phyloP scores from a whole-genome alignment of 2,797 vertebrate species.

The Kryptopterus vitreolus region DNA sequence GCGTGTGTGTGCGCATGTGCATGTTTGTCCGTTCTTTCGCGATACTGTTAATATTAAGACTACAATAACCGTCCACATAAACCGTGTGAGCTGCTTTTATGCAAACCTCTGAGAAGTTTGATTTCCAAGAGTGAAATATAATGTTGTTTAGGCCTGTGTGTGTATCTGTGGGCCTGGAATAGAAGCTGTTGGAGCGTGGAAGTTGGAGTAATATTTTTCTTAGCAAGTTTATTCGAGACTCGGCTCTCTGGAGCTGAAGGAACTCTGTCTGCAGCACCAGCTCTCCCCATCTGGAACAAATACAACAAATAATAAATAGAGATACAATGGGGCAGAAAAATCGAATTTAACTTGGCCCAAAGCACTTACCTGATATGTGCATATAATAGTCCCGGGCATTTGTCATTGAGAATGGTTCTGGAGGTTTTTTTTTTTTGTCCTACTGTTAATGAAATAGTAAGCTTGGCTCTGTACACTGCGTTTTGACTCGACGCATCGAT shows the following conservation, averaged over 20 bases:
- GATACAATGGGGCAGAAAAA: slow-evolving; percentile 67
- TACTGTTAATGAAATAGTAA: slow-evolving; percentile 69
- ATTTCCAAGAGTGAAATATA: slow-evolving; percentile 11
- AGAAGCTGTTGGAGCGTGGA: slow-evolving; percentile 45
- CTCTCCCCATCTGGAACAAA: slow-evolving; percentile 63
- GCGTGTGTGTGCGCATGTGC: not conserved
- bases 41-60: slow-evolving; percentile 24
- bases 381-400: slow-evolving; percentile 64
- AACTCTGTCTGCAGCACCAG: slow-evolving; percentile 52
- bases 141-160: slow-evolving; percentile 7
- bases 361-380: slow-evolving; percentile 68
- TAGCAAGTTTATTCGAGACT: slow-evolving; percentile 53
- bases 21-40: slow-evolving; percentile 4
- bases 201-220: slow-evolving; percentile 42
- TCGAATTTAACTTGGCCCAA: slow-evolving; percentile 66
- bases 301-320: slow-evolving; percentile 68
- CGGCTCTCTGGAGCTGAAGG: slow-evolving; percentile 48
- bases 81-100: slow-evolving; percentile 20
- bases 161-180: slow-evolving; percentile 17
- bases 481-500: slow-evolving; percentile 64
- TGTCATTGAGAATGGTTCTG: slow-evolving; percentile 63
- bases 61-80: slow-evolving; percentile 17
- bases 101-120: slow-evolving; percentile 12
- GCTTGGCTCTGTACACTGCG: slow-evolving; percentile 57
- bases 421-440: slow-evolving; percentile 64